Evolutionary conservation across 2,797 vertebrate species (phyloP).

Genomic region (Amniataba percoides): DNA sequence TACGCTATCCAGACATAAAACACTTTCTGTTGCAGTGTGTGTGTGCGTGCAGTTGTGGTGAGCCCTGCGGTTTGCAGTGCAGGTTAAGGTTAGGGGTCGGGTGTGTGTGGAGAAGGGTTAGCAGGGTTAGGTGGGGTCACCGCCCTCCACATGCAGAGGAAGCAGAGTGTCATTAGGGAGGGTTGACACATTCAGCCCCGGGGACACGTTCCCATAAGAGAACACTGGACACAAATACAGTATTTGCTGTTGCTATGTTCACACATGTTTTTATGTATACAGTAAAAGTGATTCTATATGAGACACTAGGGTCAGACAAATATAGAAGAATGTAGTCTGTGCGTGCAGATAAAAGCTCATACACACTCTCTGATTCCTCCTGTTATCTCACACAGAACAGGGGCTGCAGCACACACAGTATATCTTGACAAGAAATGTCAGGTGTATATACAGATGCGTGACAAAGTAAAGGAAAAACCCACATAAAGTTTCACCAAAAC

Average conservation of each 20-base stretch:
- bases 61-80: slow-evolving; percentile 51
- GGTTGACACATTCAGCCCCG: slow-evolving; percentile 71
- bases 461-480: neutral
- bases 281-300: neutral
- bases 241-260: neutral
- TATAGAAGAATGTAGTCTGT: neutral
- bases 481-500: neutral
- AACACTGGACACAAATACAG: slow-evolving; percentile 46
- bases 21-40: slow-evolving; percentile 20
- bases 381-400: neutral
- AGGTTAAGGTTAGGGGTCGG: slow-evolving; percentile 67
- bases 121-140: slow-evolving; percentile 80
- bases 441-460: slow-evolving; percentile 2
- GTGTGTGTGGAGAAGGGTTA: slow-evolving; percentile 73
- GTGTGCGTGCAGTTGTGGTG: slow-evolving; percentile 22
- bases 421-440: neutral
- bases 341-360: neutral
- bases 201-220: slow-evolving; percentile 77
- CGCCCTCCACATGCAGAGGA: slow-evolving; percentile 79
- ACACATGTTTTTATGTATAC: neutral
- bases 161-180: slow-evolving; percentile 81
- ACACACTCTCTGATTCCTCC: neutral
- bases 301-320: neutral
- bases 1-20: slow-evolving; percentile 40
- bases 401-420: neutral